These are phyloP conservation scores for Globodera rostochiensis DNA, from an alignment of 1,140 invertebrate genomes.

Conservation along the genomic window DNA sequence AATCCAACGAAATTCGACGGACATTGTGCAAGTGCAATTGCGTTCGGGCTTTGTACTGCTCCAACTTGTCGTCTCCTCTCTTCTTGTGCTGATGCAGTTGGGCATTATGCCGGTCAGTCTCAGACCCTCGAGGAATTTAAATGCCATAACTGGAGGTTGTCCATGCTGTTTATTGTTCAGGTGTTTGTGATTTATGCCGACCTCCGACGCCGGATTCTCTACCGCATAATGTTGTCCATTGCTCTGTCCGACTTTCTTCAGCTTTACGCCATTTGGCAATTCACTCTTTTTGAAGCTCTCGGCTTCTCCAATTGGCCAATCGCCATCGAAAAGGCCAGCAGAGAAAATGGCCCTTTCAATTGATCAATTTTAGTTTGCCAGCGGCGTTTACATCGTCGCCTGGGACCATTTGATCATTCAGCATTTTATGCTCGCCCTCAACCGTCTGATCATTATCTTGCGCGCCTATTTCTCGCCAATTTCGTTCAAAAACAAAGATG, in stretches of 20 bases:
- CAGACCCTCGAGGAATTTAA: not conserved
- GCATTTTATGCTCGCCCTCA: slow-evolving; percentile 26
- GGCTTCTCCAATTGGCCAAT: not conserved
- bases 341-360: not conserved
- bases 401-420: slow-evolving; percentile 33
- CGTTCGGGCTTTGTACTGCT: slow-evolving; percentile 3
- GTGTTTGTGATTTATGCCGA: slow-evolving; percentile 21
- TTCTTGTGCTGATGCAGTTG: slow-evolving; percentile 16
- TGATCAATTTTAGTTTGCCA: slow-evolving; percentile 4
- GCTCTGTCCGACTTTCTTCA: slow-evolving; percentile 26
- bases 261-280: slow-evolving; percentile 32
- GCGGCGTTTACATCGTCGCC: slow-evolving; percentile 31
- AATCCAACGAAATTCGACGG: not conserved
- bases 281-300: slow-evolving; percentile 19
- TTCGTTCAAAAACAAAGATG: not conserved
- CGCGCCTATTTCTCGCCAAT: slow-evolving; percentile 20
- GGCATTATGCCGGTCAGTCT: slow-evolving; percentile 13
- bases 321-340: slow-evolving; percentile 3
- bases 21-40: not conserved
- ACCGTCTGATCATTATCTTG: slow-evolving; percentile 20
- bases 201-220: slow-evolving; percentile 22
- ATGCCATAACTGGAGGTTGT: no score
- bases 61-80: slow-evolving; percentile 19
- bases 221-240: slow-evolving; percentile 30
- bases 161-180: not conserved